Evolutionary conservation across 2,113 vertebrate species (phyloP).

Genomic region (Halcyon malimbica): DNA sequence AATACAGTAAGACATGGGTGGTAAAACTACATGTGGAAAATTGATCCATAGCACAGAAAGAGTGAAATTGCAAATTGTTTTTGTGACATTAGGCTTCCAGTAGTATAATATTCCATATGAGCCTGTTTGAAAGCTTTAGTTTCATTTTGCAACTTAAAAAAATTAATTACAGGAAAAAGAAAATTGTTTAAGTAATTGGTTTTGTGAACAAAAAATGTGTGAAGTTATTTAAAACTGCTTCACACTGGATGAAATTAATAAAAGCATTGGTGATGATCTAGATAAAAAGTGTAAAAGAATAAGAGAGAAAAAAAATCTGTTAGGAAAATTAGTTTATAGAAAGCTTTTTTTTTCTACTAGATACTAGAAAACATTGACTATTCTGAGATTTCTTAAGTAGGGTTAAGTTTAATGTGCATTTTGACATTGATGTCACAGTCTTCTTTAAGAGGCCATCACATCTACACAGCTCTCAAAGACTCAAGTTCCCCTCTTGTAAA

Average conservation of each 20-base stretch:
- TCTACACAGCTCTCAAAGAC: not conserved
- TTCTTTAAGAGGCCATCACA: not conserved
- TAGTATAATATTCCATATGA: not conserved
- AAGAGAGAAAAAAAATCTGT: not conserved
- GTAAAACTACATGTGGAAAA: slow-evolving; percentile 42
- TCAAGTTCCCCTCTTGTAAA: not conserved
- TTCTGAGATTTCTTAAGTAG: not conserved
- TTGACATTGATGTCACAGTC: not conserved
- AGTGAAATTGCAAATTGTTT: not conserved
- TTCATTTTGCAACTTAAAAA: not conserved
- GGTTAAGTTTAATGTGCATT: not conserved
- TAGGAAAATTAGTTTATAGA: not conserved
- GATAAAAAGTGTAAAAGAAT: not conserved
- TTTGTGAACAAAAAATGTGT: not conserved
- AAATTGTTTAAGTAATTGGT: not conserved
- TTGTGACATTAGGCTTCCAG: not conserved
- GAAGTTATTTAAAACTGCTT: not conserved
- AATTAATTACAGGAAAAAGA: not conserved
- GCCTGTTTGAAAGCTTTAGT: not conserved
- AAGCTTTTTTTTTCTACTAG: not conserved
- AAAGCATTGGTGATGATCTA: not conserved
- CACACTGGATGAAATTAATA: not conserved
- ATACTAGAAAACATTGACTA: not conserved
- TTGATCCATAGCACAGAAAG: not conserved
- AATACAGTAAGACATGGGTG: not conserved